These are phyloP conservation scores for Aphelinus certus DNA, from an alignment of 1,140 invertebrate species.

Conservation along the genomic window DNA sequence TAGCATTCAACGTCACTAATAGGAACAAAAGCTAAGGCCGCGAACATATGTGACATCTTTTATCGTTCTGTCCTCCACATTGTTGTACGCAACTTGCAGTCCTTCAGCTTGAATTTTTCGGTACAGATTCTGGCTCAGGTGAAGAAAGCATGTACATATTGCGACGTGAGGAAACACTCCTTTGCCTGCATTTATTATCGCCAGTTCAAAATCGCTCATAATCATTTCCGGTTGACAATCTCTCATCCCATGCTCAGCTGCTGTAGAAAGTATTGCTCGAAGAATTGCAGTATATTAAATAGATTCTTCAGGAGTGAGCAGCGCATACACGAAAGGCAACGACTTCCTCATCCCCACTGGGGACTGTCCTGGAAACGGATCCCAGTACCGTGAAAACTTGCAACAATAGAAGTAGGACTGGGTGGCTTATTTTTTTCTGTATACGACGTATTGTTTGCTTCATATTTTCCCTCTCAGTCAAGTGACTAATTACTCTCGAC, in stretches of 20 bases:
- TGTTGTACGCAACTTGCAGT: slow-evolving; percentile 28
- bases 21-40: background rate
- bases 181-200: slow-evolving; percentile 32
- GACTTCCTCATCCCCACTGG: background rate
- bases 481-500: background rate
- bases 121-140: slow-evolving; percentile 34
- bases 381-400: background rate
- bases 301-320: background rate
- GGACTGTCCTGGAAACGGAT: background rate
- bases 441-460: slow-evolving; percentile 13
- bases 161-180: slow-evolving; percentile 13
- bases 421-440: background rate
- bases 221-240: background rate
- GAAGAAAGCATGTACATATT: slow-evolving; percentile 26
- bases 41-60: slow-evolving; percentile 17
- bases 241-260: background rate
- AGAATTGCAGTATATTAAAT: background rate
- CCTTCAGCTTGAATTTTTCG: slow-evolving; percentile 33
- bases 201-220: background rate
- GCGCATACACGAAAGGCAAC: background rate
- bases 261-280: background rate
- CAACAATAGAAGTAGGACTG: slow-evolving; percentile 3
- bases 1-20: slow-evolving; percentile 6
- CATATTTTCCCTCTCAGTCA: slow-evolving; percentile 16
- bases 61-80: slow-evolving; percentile 30